Percentiles rank a stretch among this genome's conserved stretches.
phyloP scores from a whole-genome alignment of 2,113 vertebrate genomes.

The Lethenteron reissneri region DNA sequence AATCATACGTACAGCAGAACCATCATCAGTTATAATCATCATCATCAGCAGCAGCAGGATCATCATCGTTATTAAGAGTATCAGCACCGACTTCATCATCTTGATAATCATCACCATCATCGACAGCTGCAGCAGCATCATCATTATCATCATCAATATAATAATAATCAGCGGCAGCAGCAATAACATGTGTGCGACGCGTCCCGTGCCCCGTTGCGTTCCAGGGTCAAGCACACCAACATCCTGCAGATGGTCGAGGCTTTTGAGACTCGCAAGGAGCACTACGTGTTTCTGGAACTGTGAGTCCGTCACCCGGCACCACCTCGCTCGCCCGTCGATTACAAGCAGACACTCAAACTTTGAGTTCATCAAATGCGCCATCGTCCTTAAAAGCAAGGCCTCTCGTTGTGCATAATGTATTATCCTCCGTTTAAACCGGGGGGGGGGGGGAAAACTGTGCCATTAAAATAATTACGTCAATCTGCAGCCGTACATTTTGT shows the following conservation, averaged over 20 bases:
- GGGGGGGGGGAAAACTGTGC: too few species aligned
- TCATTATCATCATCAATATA: background rate
- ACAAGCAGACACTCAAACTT: too few species aligned
- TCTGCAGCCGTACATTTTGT: too few species aligned
- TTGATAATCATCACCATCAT: background rate
- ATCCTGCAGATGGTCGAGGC: constrained; percentile 87
- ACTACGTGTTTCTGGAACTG: constrained; percentile 95
- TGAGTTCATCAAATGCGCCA: too few species aligned
- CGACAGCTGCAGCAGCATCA: background rate
- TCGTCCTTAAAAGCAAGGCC: too few species aligned
- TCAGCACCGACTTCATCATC: background rate
- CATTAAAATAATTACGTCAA: too few species aligned
- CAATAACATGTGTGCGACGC: background rate
- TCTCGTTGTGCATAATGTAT: too few species aligned
- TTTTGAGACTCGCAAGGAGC: constrained; percentile 85
- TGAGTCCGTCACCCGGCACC: constrained; percentile 32
- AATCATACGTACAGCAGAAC: too few species aligned
- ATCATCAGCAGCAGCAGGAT: background rate
- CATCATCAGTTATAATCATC: too few species aligned
- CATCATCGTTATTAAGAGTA: background rate
- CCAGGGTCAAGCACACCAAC: constrained; percentile 88
- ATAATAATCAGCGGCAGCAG: background rate
- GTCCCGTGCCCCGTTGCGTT: constrained; percentile 8
- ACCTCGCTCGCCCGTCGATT: background rate
- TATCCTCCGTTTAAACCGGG: too few species aligned